A percentile compares a stretch with the other conserved stretches of the same genome.
Conservation (phyloP, 2,888 invertebrate genomes). For the Pinctada fucata region DNA sequence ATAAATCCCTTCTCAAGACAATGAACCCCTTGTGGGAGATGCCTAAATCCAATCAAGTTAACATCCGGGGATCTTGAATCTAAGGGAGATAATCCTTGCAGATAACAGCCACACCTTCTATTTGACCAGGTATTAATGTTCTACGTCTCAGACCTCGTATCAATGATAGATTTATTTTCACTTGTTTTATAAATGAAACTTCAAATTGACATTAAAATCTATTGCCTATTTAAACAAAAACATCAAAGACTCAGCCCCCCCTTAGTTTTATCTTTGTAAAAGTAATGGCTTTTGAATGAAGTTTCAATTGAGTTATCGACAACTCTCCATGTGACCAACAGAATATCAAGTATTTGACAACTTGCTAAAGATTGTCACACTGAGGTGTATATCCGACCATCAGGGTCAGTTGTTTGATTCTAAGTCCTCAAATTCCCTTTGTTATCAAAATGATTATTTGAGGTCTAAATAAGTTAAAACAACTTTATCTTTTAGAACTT, state of each 20-base stretch:
- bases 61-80: background rate
- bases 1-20: background rate
- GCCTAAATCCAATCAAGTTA: background rate
- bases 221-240: background rate
- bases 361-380: no score
- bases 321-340: background rate
- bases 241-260: background rate
- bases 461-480: no score
- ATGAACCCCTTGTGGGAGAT: background rate
- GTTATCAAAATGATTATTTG: no score
- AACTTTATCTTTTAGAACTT: no score
- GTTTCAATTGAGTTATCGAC: background rate
- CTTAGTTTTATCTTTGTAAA: background rate
- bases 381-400: no score
- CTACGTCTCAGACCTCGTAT: background rate
- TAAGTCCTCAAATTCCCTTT: no score
- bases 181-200: background rate
- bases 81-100: slow-evolving; percentile 1
- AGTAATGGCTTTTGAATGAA: background rate
- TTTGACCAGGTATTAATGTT: background rate
- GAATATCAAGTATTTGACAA: no score
- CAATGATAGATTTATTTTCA: background rate
- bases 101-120: background rate
- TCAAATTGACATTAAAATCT: background rate
- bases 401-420: no score